Evolutionary conservation across 2,888 invertebrate genomes (phyloP).

Genomic region (Caenorhabditis zanzibari): DNA sequence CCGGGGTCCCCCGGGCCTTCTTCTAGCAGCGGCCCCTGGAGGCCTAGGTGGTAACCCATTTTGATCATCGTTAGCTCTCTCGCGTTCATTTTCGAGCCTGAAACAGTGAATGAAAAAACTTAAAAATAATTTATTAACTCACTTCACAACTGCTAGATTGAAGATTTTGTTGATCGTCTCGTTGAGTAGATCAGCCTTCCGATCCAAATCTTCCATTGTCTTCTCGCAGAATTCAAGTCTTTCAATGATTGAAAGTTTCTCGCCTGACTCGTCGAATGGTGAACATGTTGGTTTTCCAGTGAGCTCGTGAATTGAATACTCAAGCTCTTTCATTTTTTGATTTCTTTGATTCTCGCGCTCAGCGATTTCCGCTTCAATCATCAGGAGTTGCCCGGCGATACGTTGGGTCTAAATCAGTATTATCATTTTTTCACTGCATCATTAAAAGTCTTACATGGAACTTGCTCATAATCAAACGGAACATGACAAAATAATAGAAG

Average conservation of each 20-base stretch:
- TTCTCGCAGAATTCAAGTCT: slow-evolving; percentile 66
- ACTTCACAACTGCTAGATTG: slow-evolving; percentile 42
- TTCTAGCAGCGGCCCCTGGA: slow-evolving; percentile 10
- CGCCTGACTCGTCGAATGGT: slow-evolving; percentile 54
- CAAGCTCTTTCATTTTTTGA: slow-evolving; percentile 74
- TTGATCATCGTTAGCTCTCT: slow-evolving; percentile 28
- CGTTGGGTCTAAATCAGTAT: slow-evolving; percentile 69
- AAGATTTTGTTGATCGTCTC: slow-evolving; percentile 52
- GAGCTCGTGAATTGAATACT: slow-evolving; percentile 57
- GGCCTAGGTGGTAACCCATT: slow-evolving; percentile 54
- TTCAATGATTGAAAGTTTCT: slow-evolving; percentile 56
- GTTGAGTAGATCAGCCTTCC: slow-evolving; percentile 57
- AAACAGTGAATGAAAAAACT: not conserved
- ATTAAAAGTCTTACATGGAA: slow-evolving; percentile 50
- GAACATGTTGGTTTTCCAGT: slow-evolving; percentile 67
- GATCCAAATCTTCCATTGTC: slow-evolving; percentile 59
- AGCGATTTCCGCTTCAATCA: slow-evolving; percentile 77
- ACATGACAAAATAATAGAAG: slow-evolving; percentile 77
- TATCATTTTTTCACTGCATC: not conserved
- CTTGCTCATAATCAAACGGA: slow-evolving; percentile 71
- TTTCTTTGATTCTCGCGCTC: slow-evolving; percentile 76
- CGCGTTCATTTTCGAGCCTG: not conserved
- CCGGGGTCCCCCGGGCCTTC: not conserved
- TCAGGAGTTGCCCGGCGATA: slow-evolving; percentile 76
- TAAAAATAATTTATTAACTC: slow-evolving; percentile 8